A percentile compares a stretch with the other conserved stretches of the same genome.
Conservation (phyloP, 2,113 vertebrate genomes). For the Ochotona princeps region DNA sequence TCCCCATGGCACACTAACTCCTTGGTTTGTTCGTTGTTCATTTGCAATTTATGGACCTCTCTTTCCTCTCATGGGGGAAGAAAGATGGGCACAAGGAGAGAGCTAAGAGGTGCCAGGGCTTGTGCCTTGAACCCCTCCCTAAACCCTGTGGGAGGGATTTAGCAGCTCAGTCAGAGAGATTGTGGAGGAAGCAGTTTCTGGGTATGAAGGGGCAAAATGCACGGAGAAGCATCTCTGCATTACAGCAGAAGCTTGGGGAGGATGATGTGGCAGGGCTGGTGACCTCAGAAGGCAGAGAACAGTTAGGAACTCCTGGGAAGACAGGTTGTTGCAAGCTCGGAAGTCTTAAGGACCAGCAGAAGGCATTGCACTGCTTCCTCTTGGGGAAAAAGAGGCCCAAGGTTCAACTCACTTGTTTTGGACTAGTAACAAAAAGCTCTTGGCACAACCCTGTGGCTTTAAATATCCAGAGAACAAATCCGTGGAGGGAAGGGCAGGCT, state of each 20-base stretch:
- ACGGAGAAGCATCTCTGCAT: conserved; percentile 60
- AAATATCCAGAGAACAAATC: conserved; percentile 79
- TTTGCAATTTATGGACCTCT: conserved; percentile 51
- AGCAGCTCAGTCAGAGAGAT: conserved; percentile 6
- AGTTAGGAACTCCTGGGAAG: conserved; percentile 40
- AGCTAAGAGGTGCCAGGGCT: neutral
- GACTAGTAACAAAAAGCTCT: conserved; percentile 69
- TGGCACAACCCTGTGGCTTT: conserved; percentile 71
- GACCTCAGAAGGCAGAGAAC: conserved; percentile 58
- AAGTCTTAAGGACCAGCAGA: conserved; percentile 29
- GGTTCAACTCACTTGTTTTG: conserved; percentile 79
- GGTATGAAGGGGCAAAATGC: conserved; percentile 56
- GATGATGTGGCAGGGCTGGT: neutral
- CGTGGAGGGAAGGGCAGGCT: conserved; percentile 77
- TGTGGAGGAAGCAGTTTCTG: conserved; percentile 30
- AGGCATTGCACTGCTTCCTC: conserved; percentile 56
- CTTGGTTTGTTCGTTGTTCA: conserved; percentile 41
- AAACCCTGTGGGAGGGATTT: conserved; percentile 40
- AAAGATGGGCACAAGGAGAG: conserved; percentile 30
- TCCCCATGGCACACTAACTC: neutral
- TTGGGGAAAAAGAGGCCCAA: conserved; percentile 49
- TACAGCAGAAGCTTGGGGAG: conserved; percentile 50
- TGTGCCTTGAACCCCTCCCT: neutral
- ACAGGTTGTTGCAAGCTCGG: conserved; percentile 52
- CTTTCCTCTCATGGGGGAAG: neutral